phyloP scores from a whole-genome alignment of 37 sponge, comb jelly and placozoan genomes.

The Mnemiopsis leidyi region DNA sequence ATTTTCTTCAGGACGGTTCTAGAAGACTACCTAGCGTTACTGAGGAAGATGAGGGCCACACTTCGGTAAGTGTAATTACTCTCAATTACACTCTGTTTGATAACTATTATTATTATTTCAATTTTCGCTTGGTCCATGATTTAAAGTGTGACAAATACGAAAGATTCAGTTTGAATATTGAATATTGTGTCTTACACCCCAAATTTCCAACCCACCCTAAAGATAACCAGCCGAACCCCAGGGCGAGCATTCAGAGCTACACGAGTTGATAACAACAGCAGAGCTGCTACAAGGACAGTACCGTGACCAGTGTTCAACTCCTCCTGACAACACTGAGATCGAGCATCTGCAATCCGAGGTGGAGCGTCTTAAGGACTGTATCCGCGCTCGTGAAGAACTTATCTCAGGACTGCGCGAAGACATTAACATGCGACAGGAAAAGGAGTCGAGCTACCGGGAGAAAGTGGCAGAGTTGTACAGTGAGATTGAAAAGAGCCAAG shows the following conservation, averaged over 20 bases:
- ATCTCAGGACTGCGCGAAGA: slow-evolving; percentile 48
- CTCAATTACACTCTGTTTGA: too few species aligned
- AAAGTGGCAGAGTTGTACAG: slow-evolving; percentile 61
- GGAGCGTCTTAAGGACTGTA: slow-evolving; percentile 52
- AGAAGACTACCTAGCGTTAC: not conserved
- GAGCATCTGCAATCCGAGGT: slow-evolving; percentile 8
- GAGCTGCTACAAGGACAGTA: slow-evolving; percentile 50
- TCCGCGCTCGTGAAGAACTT: slow-evolving; percentile 55
- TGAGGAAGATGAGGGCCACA: slow-evolving; percentile 11
- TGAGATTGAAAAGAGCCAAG: slow-evolving; percentile 50
- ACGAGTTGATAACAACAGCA: slow-evolving; percentile 60
- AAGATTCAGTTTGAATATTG: too few species aligned
- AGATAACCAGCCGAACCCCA: too few species aligned
- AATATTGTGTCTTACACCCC: too few species aligned
- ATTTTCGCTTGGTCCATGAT: too few species aligned
- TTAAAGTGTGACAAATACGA: too few species aligned
- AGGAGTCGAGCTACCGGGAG: slow-evolving; percentile 49
- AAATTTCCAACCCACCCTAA: too few species aligned
- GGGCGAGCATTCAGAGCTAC: slow-evolving; percentile 18
- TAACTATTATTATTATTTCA: too few species aligned
- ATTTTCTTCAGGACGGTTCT: slow-evolving; percentile 51
- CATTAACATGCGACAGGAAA: slow-evolving; percentile 36
- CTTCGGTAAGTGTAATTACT: not conserved
- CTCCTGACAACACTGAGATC: slow-evolving; percentile 8
- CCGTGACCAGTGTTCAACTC: slow-evolving; percentile 12